Percentiles rank a stretch among this genome's conserved stretches.
Conservation (phyloP, 1,140 invertebrate genomes). For the Megathymus violae region DNA sequence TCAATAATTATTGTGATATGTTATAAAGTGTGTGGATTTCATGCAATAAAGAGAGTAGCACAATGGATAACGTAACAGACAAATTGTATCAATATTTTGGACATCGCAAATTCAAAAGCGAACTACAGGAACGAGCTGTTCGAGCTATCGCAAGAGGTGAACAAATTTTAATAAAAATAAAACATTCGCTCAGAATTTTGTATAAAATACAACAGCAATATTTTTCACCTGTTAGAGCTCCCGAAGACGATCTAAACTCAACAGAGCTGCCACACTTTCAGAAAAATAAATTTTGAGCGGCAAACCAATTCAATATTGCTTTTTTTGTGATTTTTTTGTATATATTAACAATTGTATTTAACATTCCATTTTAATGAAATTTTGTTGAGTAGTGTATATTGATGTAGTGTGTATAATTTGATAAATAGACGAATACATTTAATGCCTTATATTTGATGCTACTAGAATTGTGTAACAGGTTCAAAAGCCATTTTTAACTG, state of each 20-base stretch:
- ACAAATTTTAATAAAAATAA: slow-evolving; percentile 1
- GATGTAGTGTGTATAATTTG: too few species aligned
- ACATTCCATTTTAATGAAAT: too few species aligned
- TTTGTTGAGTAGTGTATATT: too few species aligned
- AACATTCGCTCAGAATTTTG: too few species aligned
- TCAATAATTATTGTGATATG: slow-evolving; percentile 2
- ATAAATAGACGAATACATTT: too few species aligned
- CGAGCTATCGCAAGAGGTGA: slow-evolving; percentile 81
- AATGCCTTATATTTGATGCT: too few species aligned
- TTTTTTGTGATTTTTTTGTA: slow-evolving; percentile 15
- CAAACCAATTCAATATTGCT: slow-evolving; percentile 5
- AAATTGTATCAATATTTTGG: slow-evolving; percentile 82
- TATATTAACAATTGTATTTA: background rate
- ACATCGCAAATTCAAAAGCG: slow-evolving; percentile 83
- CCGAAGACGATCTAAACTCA: slow-evolving; percentile 34
- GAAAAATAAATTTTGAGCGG: slow-evolving; percentile 15
- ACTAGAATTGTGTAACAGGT: too few species aligned
- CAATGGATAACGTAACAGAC: slow-evolving; percentile 75
- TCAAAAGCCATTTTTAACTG: too few species aligned
- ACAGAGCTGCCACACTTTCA: slow-evolving; percentile 38
- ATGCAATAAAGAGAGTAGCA: slow-evolving; percentile 23
- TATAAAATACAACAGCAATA: too few species aligned
- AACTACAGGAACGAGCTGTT: slow-evolving; percentile 82
- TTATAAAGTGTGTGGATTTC: slow-evolving; percentile 4
- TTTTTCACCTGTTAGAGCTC: slow-evolving; percentile 24